Percentiles rank a stretch among this genome's conserved stretches.
Conservation (phyloP, 2,888 invertebrate genomes). For the Julus scandinavius region DNA sequence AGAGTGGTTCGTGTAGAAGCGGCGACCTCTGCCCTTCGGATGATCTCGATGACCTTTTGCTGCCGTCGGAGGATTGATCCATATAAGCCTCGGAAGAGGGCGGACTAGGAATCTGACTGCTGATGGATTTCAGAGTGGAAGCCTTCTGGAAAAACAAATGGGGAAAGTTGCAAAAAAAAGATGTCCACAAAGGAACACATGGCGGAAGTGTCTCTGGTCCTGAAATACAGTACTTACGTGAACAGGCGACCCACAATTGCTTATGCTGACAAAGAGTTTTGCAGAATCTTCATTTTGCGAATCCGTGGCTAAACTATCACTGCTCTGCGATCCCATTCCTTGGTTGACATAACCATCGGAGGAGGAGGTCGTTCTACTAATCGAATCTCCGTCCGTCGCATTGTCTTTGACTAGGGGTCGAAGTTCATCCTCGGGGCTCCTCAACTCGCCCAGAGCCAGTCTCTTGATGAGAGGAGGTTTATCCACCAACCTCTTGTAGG, state of each 20-base stretch:
- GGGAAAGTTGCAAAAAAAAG: too few relatives aligned
- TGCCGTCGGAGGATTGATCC: constrained; percentile 58
- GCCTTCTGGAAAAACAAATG: background rate
- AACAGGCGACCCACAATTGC: constrained; percentile 35
- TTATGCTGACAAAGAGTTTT: constrained; percentile 40
- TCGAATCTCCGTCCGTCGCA: constrained; percentile 45
- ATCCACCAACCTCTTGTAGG: constrained; percentile 82
- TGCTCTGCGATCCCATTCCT: constrained; percentile 56
- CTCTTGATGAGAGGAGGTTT: constrained; percentile 83
- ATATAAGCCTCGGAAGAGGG: constrained; percentile 52
- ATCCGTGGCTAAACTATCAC: constrained; percentile 50
- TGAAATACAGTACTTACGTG: background rate
- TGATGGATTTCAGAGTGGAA: constrained; percentile 6
- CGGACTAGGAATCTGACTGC: constrained; percentile 49
- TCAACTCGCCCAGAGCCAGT: constrained; percentile 72
- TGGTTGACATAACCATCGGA: constrained; percentile 79
- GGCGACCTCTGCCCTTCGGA: constrained; percentile 70
- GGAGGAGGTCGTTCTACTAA: constrained; percentile 67
- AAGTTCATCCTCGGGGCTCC: constrained; percentile 56
- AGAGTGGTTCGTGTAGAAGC: constrained; percentile 56
- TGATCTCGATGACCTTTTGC: constrained; percentile 67
- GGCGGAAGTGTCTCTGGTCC: background rate
- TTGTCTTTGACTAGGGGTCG: constrained; percentile 56
- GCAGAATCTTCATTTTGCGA: constrained; percentile 38
- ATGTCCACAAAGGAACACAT: too few relatives aligned